A percentile compares a stretch with the other conserved stretches of the same genome.
These are phyloP conservation scores for Drosophila cardini DNA, from an alignment of 1,140 invertebrate genomes.

Conservation along the genomic window DNA sequence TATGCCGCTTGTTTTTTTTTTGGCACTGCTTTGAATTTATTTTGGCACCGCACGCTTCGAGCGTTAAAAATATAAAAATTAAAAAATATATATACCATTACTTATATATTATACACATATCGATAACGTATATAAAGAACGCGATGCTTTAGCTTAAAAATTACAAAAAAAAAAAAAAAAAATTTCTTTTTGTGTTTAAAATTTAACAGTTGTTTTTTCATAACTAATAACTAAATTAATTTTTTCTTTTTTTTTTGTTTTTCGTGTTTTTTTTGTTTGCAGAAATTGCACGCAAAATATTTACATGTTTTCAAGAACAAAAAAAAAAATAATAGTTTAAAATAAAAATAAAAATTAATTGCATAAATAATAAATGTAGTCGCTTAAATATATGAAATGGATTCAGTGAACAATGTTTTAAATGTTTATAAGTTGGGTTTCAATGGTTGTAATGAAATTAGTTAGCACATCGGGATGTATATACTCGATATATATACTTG, in stretches of 20 bases:
- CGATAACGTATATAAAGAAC: slow-evolving; percentile 36
- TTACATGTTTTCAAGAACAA: slow-evolving; percentile 50
- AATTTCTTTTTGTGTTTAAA: slow-evolving; percentile 30
- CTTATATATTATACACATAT: slow-evolving; percentile 47
- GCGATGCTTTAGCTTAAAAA: slow-evolving; percentile 35
- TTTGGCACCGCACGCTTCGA: slow-evolving; percentile 80
- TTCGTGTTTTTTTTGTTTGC: slow-evolving; percentile 11
- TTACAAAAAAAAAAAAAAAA: slow-evolving; percentile 39
- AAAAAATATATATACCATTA: slow-evolving; percentile 27
- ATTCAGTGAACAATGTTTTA: slow-evolving; percentile 11
- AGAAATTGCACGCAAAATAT: slow-evolving; percentile 56
- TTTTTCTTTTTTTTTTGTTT: slow-evolving; percentile 2
- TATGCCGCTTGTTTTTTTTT: slow-evolving; percentile 59
- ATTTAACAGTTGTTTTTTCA: slow-evolving; percentile 51
- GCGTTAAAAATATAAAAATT: slow-evolving; percentile 62
- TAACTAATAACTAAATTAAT: slow-evolving; percentile 19
- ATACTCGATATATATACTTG: neutral
- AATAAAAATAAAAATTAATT: slow-evolving; percentile 19
- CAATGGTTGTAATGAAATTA: slow-evolving; percentile 6
- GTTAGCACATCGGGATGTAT: neutral
- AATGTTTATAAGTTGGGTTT: neutral
- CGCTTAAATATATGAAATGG: slow-evolving; percentile 35
- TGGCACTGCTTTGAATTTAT: slow-evolving; percentile 76
- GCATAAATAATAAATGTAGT: slow-evolving; percentile 29
- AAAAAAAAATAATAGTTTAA: slow-evolving; percentile 5